Conservation (phyloP, 2,888 invertebrate species). For the Metacarcinus magister region DNA sequence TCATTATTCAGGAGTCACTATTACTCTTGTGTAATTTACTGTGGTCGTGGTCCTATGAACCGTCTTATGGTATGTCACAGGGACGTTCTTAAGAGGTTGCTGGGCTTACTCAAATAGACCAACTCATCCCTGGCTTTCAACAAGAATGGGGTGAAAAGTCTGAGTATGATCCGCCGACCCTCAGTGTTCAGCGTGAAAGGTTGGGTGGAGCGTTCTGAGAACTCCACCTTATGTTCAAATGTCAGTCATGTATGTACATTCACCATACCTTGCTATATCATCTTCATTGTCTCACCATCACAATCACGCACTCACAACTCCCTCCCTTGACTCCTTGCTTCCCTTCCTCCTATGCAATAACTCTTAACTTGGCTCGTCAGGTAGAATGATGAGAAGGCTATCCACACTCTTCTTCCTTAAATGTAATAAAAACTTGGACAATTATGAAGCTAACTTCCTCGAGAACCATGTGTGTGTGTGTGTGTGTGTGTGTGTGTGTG, state of each 20-base stretch:
- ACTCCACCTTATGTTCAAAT: too few relatives aligned
- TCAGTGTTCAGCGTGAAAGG: too few relatives aligned
- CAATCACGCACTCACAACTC: not conserved
- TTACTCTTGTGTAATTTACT: not conserved
- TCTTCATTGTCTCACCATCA: not conserved
- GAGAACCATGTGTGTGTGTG: constrained; percentile 44
- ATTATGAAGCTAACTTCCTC: constrained; percentile 37
- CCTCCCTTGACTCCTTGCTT: not conserved
- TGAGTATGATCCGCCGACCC: too few relatives aligned
- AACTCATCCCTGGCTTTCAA: too few relatives aligned
- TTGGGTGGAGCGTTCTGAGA: too few relatives aligned
- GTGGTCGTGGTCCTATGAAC: too few relatives aligned
- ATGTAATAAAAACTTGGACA: constrained; percentile 37
- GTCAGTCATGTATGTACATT: too few relatives aligned
- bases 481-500: constrained; percentile 44
- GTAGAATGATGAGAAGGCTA: not conserved
- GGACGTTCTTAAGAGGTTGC: too few relatives aligned
- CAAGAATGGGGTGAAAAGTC: too few relatives aligned
- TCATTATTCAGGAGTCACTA: not conserved
- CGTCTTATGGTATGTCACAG: too few relatives aligned
- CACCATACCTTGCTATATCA: not conserved
- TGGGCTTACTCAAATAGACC: too few relatives aligned
- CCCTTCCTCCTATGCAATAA: not conserved
- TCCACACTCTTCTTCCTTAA: constrained; percentile 15
- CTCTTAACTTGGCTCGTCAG: not conserved